Percentiles rank a stretch among this genome's conserved stretches.
phyloP scores from a whole-genome alignment of 2,888 invertebrate genomes.

The Sclerodermus sp. region DNA sequence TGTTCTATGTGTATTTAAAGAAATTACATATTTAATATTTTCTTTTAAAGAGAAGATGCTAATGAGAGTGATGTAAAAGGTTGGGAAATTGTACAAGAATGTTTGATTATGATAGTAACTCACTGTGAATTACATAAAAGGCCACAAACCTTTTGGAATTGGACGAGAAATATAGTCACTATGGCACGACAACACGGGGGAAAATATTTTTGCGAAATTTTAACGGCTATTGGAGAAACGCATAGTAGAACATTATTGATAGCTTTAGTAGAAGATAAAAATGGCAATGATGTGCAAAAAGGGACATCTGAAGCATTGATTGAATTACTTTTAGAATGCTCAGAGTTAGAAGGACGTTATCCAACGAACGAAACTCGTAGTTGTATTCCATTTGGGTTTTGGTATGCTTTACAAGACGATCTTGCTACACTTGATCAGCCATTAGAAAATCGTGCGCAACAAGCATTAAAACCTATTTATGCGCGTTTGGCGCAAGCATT shows the following conservation, averaged over 20 bases:
- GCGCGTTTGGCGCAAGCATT: constrained; percentile 75
- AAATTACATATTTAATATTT: neutral
- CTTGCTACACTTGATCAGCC: constrained; percentile 41
- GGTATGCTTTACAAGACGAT: constrained; percentile 85
- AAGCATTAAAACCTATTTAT: constrained; percentile 72
- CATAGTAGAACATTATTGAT: constrained; percentile 62
- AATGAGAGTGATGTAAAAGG: constrained; percentile 32
- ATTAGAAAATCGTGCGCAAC: constrained; percentile 34
- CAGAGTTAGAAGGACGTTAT: constrained; percentile 80
- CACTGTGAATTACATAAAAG: constrained; percentile 36
- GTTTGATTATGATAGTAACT: constrained; percentile 41
- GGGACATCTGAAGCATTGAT: constrained; percentile 67
- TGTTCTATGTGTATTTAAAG: neutral
- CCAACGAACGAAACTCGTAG: constrained; percentile 87
- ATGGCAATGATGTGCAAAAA: constrained; percentile 59
- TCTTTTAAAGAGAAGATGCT: constrained; percentile 30
- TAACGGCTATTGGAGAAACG: constrained; percentile 58
- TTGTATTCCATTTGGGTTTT: constrained; percentile 83
- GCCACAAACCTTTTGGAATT: constrained; percentile 47
- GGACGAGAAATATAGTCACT: constrained; percentile 41
- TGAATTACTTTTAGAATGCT: constrained; percentile 75
- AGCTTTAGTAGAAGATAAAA: constrained; percentile 56
- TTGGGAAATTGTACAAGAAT: constrained; percentile 48
- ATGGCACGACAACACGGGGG: constrained; percentile 40
- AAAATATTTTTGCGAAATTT: constrained; percentile 48